Base-by-base conservation (phyloP, 2,113 vertebrate species). In the Lamprologus ornatipinnis region DNA sequence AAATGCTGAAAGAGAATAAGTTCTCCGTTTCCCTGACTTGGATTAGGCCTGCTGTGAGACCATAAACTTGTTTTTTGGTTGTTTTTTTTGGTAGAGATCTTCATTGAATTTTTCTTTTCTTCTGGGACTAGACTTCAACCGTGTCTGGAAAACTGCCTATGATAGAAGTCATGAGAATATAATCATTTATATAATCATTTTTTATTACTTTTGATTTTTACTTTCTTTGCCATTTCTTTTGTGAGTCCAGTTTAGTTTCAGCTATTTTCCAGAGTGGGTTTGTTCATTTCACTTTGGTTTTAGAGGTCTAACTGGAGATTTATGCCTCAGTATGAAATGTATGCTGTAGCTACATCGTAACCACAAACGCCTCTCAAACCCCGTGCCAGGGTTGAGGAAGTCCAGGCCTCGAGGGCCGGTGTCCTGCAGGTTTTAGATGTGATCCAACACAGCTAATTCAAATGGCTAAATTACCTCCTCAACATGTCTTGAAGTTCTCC, bases 211-310 rank as follows among this genome's bases (percentile, higher is more conserved):
- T 73, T 28, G 13, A 73, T 17, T 45, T 28, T 26, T 73, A 11
- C 8, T 28, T 73, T 15, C 5, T 73, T 45, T 45, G 40, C 42
- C 5, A 40, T 68, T 21, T 70, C 65, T 42, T 40, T 42, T 70
- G 35, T 70, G 5, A 26, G n/a, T 26, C 37, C 21, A 7, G 40
- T 73, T 73, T 45, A 26, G 21, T 73, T 45, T 73, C 68, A 73
- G 68, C 37, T 73, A 1, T 6, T 73, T 45, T 73, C 40, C 8
- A 45, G 9, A 73, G 40, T 73, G 68, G 14, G 13, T 28, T 45
- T 73, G 13, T 15, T 1, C 0, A 23, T 45, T 73, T 73, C 14
- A 0, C 13, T 73, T 0, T 73, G 40, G 7, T 70, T 70, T 70
- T 70, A 42, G n/a, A 70, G 65, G 65, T 42, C 5, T 68, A 65